Evolutionary conservation across 1,140 invertebrate genomes (phyloP), one percentile per base, ranked within the genome.

Genomic region (Eupeodes corollae): DNA sequence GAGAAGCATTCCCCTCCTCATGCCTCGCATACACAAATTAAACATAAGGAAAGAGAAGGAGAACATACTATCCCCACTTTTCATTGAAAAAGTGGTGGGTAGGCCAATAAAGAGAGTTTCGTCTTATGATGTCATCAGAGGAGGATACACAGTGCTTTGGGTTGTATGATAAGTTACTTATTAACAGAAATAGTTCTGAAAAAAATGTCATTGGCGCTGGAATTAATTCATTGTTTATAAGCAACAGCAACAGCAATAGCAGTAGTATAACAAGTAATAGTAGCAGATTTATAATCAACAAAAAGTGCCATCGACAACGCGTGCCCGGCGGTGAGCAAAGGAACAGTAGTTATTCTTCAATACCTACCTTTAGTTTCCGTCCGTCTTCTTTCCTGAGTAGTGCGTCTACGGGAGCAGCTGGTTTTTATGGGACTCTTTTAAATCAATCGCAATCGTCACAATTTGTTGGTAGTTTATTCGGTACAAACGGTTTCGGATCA

Each of bases 81-180:
- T 11, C 11, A 44, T 56, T 16, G 42, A 46, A n/a, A 42, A 5
- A 44, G 18, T 33, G 38, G 21, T 26, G 21, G 21, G 3, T 26
- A 26, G 21, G 21, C 21, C 21, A 26, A 26, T 26, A 26, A 26
- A 26, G 21, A 62, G 58, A 59, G 59, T 63, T 61, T 58, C 72
- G 74, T 80, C 84, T 80, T 85, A 88, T 88, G 85, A 89, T 89
- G 86, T 89, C 86, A 88, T 88, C 85, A 82, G 86, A 88, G 82
- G 86, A 88, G 85, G 86, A 88, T 78, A 83, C 82, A 56, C 82
- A 83, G 74, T 81, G 80, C 78, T 86, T 85, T 80, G 84, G 83
- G 78, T 83, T 87, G 82, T 88, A 84, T 82, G 84, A 85, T 82
- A 82, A 80, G 75, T 82, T 88, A 74, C 77, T 86, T 77, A 86